Base-by-base conservation (phyloP, 2,888 invertebrate genomes). In the Rugalucina vietnamica region DNA sequence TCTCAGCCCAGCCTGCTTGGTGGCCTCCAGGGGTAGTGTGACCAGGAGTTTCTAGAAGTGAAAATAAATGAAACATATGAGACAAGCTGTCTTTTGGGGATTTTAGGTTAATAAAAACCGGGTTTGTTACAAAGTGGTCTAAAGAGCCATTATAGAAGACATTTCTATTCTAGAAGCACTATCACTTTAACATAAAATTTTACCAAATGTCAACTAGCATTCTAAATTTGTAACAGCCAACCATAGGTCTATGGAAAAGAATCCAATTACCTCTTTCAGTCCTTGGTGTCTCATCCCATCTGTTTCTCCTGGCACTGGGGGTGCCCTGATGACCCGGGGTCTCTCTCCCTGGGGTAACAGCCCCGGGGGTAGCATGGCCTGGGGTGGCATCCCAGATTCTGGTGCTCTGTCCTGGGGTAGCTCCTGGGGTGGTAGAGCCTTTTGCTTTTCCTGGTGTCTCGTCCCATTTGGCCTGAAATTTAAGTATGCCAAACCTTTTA, bases 231-330 rank as follows among this genome's bases (percentile, higher is more conserved):
- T n/a, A n/a, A n/a, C n/a, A n/a, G n/a, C n/a, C n/a, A n/a, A n/a
- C n/a, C n/a, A n/a, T n/a, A n/a, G n/a, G n/a, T n/a, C n/a, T n/a
- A n/a, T n/a, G n/a, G n/a, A n/a, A n/a, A n/a, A n/a, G n/a, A n/a
- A n/a, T n/a, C n/a, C 18, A 37, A 86, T 79, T 92, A 97, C 97
- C 97, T 94, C 99, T 96, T 94, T 99, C 99, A 3, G 99, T 98
- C 96, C 98, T 98, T 0, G 99, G 99, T 0, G 99, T 99, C 95
- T 99, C 99, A 95, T 99, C 99, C 99, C 99, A 99, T 83, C 99
- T 97, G 96, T 99, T 99, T 71, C 99, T 96, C 18, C 99, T 96
- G 27, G 97, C 95, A 82, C 95, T 95, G 70, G 95, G 95, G 29
- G 95, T 94, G n/a, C 90, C 91, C 81, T 92, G 92, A 73, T 92